These are phyloP conservation scores for Watsonalla cultraria DNA, from an alignment of 2,888 invertebrate genomes.

Conservation along the genomic window DNA sequence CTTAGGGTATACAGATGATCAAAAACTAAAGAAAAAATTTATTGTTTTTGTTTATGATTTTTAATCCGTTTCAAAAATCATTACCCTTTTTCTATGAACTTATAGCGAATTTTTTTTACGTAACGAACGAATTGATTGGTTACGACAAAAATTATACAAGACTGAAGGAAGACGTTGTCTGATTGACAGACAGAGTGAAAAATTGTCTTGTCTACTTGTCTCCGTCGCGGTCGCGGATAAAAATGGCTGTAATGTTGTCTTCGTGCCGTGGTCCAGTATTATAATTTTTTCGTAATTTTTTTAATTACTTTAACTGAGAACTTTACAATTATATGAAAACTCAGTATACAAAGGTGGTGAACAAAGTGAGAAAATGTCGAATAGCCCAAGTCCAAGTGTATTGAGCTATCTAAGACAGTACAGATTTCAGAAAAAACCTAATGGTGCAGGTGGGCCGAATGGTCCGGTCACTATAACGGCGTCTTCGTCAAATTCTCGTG, in stretches of 20 bases:
- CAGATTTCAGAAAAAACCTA: slow-evolving; percentile 82
- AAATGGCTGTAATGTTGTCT: slow-evolving; percentile 73
- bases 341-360: slow-evolving; percentile 19
- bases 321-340: slow-evolving; percentile 19
- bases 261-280: slow-evolving; percentile 48
- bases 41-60: no score
- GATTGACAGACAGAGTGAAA: slow-evolving; percentile 22
- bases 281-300: slow-evolving; percentile 46
- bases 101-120: no score
- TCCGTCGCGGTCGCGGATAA: slow-evolving; percentile 63
- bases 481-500: slow-evolving; percentile 58
- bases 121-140: no score
- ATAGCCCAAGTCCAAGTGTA: slow-evolving; percentile 76
- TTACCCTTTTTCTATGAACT: no score
- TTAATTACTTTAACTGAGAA: slow-evolving; percentile 28
- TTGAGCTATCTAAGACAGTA: slow-evolving; percentile 83
- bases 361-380: slow-evolving; percentile 54
- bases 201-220: slow-evolving; percentile 33
- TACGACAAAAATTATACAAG: no score
- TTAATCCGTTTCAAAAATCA: no score
- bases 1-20: no score
- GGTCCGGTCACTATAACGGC: slow-evolving; percentile 53
- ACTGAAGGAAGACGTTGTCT: neutral
- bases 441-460: slow-evolving; percentile 48
- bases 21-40: no score